Evolutionary conservation across 2,888 invertebrate species (phyloP).

Genomic region (Thymelicus sylvestris): DNA sequence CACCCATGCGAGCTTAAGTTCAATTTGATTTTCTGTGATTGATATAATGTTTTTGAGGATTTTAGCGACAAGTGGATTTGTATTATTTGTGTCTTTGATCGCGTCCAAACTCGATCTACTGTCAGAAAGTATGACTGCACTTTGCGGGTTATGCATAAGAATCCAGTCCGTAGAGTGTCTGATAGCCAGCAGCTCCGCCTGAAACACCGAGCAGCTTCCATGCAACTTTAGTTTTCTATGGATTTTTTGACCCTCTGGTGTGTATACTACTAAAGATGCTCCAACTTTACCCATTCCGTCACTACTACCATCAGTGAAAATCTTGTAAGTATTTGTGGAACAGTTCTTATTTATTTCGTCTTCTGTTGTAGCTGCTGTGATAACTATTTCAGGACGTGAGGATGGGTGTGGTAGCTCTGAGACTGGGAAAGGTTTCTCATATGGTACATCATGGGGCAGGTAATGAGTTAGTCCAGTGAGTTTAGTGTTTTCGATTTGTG

Average conservation of each 20-base stretch:
- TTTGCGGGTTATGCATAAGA: neutral
- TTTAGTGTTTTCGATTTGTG: too few species aligned
- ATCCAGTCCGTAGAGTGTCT: too few species aligned
- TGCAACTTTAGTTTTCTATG: too few species aligned
- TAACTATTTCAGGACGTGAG: neutral
- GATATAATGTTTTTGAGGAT: constrained; percentile 13
- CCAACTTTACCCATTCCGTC: constrained; percentile 20
- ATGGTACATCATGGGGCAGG: too few species aligned
- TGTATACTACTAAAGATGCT: too few species aligned
- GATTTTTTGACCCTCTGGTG: too few species aligned
- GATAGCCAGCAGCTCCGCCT: too few species aligned
- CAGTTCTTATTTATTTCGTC: neutral
- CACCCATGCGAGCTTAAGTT: constrained; percentile 25
- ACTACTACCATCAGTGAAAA: constrained; percentile 40
- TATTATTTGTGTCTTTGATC: constrained; percentile 18
- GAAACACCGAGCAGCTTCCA: too few species aligned
- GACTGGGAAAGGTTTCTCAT: too few species aligned
- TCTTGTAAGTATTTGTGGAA: neutral
- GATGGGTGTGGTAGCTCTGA: too few species aligned
- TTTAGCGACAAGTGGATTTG: neutral
- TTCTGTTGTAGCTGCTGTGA: neutral
- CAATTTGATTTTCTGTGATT: neutral
- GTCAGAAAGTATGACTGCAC: constrained; percentile 22
- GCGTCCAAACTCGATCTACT: constrained; percentile 18
- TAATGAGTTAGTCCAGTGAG: too few species aligned